These are phyloP conservation scores for Orthonychiurus folsomi DNA, from an alignment of 2,888 invertebrate species.

Conservation along the genomic window DNA sequence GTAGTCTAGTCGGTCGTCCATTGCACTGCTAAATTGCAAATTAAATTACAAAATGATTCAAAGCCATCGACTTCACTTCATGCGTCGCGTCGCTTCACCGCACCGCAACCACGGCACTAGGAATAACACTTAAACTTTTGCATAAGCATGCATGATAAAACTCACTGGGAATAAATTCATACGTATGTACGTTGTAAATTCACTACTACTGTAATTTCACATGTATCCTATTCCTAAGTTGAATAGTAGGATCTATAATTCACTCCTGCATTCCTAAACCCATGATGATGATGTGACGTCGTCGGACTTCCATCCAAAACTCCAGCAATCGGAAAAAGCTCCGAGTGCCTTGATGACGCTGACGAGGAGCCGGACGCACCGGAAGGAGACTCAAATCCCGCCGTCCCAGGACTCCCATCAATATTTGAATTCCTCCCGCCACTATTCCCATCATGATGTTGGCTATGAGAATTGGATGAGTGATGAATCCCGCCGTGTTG, in stretches of 20 bases:
- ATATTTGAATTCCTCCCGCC: background rate
- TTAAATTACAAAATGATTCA: too few relatives aligned
- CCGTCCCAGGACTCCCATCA: background rate
- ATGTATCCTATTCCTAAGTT: too few relatives aligned
- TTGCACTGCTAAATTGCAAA: too few relatives aligned
- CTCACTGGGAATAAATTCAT: slow-evolving; percentile 1
- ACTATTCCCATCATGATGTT: slow-evolving; percentile 3
- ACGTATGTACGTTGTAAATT: too few relatives aligned
- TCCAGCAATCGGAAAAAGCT: background rate
- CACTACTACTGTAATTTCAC: too few relatives aligned
- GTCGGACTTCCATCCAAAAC: background rate
- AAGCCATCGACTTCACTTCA: too few relatives aligned
- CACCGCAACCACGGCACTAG: too few relatives aligned
- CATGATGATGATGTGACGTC: slow-evolving; percentile 9
- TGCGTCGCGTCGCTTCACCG: too few relatives aligned
- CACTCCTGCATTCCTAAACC: slow-evolving; percentile 8
- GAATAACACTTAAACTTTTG: too few relatives aligned
- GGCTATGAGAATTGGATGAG: background rate
- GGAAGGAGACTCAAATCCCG: slow-evolving; percentile 10
- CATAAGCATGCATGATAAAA: too few relatives aligned
- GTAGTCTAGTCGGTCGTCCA: too few relatives aligned
- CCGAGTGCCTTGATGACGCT: slow-evolving; percentile 2
- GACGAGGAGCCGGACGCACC: background rate
- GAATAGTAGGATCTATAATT: slow-evolving; percentile 13
- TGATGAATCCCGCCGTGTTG: background rate